Evolutionary conservation across 2,113 vertebrate species (phyloP).

Genomic region (Anoplopoma fimbria): DNA sequence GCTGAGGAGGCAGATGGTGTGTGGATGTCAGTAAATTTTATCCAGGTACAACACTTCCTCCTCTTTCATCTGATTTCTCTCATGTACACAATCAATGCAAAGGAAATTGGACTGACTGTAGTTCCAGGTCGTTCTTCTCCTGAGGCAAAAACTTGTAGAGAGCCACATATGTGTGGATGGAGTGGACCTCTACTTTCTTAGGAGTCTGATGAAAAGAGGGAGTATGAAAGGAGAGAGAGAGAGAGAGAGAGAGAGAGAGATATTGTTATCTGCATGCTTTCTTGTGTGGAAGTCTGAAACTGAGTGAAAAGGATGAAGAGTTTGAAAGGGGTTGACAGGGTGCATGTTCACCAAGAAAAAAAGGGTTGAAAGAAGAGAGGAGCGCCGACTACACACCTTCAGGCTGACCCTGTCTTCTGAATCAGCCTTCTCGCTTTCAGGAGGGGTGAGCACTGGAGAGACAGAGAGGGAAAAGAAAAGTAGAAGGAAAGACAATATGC

Average conservation of each 20-base stretch:
- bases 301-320: background rate
- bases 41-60: slow-evolving; percentile 34
- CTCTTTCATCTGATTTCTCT: slow-evolving; percentile 21
- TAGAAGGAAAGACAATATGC: slow-evolving; percentile 27
- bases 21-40: slow-evolving; percentile 44
- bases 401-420: slow-evolving; percentile 83
- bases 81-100: slow-evolving; percentile 16
- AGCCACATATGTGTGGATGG: slow-evolving; percentile 92
- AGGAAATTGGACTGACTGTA: slow-evolving; percentile 86
- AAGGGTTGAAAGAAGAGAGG: slow-evolving; percentile 18
- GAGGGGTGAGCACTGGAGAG: slow-evolving; percentile 79
- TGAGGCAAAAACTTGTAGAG: slow-evolving; percentile 95
- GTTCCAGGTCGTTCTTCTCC: slow-evolving; percentile 91
- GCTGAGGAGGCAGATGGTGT: slow-evolving; percentile 70
- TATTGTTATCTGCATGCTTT: background rate
- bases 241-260: background rate
- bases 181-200: slow-evolving; percentile 84
- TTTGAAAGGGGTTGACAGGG: background rate
- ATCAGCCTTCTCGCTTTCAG: slow-evolving; percentile 84
- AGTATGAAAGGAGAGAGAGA: background rate
- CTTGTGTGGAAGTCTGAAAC: background rate
- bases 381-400: slow-evolving; percentile 76
- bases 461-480: slow-evolving; percentile 8
- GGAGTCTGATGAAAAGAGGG: slow-evolving; percentile 48
- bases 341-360: slow-evolving; percentile 23